Evolutionary conservation across 2,113 vertebrate genomes (phyloP).

Genomic region (Rhinopithecus roxellana): DNA sequence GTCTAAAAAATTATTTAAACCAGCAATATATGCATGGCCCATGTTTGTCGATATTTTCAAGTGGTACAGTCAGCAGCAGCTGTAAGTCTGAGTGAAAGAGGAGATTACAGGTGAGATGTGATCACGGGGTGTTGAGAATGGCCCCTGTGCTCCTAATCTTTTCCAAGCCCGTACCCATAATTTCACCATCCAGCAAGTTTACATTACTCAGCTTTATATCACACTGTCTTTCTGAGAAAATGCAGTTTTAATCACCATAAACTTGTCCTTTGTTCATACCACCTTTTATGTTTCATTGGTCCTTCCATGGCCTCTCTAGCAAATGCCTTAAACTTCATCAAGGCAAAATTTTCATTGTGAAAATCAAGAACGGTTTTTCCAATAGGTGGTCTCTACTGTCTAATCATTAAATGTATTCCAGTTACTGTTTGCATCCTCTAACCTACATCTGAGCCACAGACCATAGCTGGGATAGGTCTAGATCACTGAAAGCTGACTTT

Average conservation of each 20-base stretch:
- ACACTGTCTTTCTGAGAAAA: neutral
- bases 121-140: neutral
- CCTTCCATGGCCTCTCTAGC: neutral
- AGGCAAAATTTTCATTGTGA: neutral
- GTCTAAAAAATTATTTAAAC: slow-evolving; percentile 4
- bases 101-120: neutral
- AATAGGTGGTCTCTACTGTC: neutral
- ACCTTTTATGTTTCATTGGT: slow-evolving; percentile 22
- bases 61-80: neutral
- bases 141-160: neutral
- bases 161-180: neutral
- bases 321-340: neutral
- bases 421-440: neutral
- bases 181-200: neutral
- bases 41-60: neutral
- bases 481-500: neutral
- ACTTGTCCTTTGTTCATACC: neutral
- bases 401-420: neutral
- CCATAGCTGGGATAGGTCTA: neutral
- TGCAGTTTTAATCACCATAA: neutral
- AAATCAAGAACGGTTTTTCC: neutral
- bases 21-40: neutral
- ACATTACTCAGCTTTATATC: neutral
- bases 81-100: neutral
- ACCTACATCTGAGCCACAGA: neutral